Conservation (phyloP, 2,888 invertebrate species). For the Polylopha cassiicola region DNA sequence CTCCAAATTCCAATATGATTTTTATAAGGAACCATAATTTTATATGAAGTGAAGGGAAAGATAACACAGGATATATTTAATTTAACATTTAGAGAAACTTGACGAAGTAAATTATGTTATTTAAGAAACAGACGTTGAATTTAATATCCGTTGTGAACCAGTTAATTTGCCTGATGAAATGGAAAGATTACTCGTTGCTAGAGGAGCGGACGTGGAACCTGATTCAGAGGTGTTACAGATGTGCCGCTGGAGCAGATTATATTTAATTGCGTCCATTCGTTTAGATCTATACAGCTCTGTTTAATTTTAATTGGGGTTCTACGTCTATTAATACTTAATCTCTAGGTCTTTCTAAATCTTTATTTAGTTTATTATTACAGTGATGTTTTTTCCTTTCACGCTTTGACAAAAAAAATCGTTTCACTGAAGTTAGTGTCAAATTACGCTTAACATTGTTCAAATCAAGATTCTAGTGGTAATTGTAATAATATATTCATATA, state of each 20-base stretch:
- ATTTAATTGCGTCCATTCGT: slow-evolving; percentile 14
- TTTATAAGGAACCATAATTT: too few relatives aligned
- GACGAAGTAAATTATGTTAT: slow-evolving; percentile 6
- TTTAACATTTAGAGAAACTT: slow-evolving; percentile 3
- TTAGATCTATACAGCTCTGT: neutral
- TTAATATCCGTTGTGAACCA: slow-evolving; percentile 22
- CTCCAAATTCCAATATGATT: too few relatives aligned
- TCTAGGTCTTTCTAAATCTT: too few relatives aligned
- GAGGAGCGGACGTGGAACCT: slow-evolving; percentile 21
- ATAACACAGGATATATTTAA: too few relatives aligned
- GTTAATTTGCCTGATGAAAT: slow-evolving; percentile 16
- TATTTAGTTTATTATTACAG: too few relatives aligned
- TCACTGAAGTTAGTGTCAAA: too few relatives aligned
- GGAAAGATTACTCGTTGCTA: slow-evolving; percentile 20
- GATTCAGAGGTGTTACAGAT: slow-evolving; percentile 18
- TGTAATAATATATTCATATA: neutral
- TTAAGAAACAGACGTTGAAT: slow-evolving; percentile 14
- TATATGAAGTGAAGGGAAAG: too few relatives aligned
- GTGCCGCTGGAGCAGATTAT: slow-evolving; percentile 9
- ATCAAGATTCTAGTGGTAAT: too few relatives aligned
- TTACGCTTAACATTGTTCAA: too few relatives aligned
- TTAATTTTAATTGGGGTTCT: slow-evolving; percentile 2
- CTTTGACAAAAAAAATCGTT: too few relatives aligned
- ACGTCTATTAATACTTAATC: too few relatives aligned
- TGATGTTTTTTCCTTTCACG: too few relatives aligned